Evolutionary conservation across 2,113 vertebrate genomes (phyloP).

Genomic region (Glaucidium brasilianum): DNA sequence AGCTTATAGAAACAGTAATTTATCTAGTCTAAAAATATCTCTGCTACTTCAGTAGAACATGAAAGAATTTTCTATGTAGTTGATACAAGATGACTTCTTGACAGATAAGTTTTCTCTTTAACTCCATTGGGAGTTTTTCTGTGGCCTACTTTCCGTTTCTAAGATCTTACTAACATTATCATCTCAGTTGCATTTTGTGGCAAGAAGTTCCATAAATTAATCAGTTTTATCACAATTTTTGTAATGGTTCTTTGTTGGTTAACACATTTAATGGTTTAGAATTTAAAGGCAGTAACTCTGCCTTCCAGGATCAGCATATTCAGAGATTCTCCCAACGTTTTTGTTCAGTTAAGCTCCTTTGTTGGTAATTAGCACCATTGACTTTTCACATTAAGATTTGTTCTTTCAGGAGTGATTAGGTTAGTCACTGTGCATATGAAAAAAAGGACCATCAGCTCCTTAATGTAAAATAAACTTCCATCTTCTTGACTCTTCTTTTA

Average conservation of each 20-base stretch:
- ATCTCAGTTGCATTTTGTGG: neutral
- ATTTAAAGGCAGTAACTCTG: neutral
- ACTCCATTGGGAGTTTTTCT: neutral
- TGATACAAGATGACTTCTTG: neutral
- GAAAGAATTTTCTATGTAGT: neutral
- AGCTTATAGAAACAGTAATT: neutral
- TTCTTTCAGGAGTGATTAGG: neutral
- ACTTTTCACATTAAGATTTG: neutral
- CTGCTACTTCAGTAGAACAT: neutral
- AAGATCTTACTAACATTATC: neutral
- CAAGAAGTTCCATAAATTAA: neutral
- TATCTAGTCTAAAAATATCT: neutral
- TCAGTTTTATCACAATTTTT: neutral
- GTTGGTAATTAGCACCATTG: neutral
- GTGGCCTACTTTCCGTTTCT: neutral
- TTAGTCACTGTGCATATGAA: accelerated
- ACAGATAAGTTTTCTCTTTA: neutral
- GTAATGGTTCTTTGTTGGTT: neutral
- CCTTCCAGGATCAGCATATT: neutral
- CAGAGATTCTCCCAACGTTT: neutral
- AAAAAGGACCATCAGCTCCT: neutral
- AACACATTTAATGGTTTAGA: neutral
- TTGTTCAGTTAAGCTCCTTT: neutral
- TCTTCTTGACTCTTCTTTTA: neutral
- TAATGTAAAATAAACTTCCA: neutral